A percentile compares a stretch with the other conserved stretches of the same genome.
phyloP scores from a whole-genome alignment of 1,140 invertebrate species.

The Caligus rogercresseyi region DNA sequence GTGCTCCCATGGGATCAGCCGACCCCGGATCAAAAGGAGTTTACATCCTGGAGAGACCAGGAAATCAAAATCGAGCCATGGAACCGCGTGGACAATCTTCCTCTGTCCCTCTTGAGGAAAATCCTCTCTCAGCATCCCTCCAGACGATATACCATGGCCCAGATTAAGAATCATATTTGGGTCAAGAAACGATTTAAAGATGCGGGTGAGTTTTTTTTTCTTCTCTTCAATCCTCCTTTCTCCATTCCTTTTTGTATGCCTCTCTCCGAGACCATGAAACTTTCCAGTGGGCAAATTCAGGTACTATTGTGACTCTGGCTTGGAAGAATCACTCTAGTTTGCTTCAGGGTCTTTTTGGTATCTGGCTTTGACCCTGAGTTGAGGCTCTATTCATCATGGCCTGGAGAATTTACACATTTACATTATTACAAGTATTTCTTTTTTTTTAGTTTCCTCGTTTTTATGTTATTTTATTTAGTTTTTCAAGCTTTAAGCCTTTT shows the following conservation, averaged over 20 bases:
- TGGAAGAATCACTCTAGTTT: not conserved
- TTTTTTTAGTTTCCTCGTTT: not conserved
- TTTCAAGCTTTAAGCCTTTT: conserved; percentile 34
- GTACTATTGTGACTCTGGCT: conserved; percentile 30
- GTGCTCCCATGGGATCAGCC: conserved; percentile 87
- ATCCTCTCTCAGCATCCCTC: conserved; percentile 46
- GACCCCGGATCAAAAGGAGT: conserved; percentile 46
- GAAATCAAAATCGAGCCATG: conserved; percentile 49
- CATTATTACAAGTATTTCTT: not conserved
- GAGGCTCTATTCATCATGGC: too few species aligned
- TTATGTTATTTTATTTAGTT: conserved; percentile 29
- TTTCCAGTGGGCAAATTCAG: conserved; percentile 24
- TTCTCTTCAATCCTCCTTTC: too few species aligned
- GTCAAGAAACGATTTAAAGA: conserved; percentile 40
- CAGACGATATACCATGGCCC: conserved; percentile 42
- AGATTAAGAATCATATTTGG: conserved; percentile 59
- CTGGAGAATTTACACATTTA: not conserved
- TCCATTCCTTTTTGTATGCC: conserved; percentile 23
- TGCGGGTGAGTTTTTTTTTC: not conserved
- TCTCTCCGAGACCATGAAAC: not conserved
- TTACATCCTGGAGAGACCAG: conserved; percentile 48
- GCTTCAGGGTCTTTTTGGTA: conserved; percentile 15
- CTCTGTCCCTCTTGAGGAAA: conserved; percentile 50
- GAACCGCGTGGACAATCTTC: conserved; percentile 56
- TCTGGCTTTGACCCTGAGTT: conserved; percentile 11